These are phyloP conservation scores for Tetraodon nigroviridis DNA, from an alignment of 2,113 vertebrate species.

Conservation along the genomic window DNA sequence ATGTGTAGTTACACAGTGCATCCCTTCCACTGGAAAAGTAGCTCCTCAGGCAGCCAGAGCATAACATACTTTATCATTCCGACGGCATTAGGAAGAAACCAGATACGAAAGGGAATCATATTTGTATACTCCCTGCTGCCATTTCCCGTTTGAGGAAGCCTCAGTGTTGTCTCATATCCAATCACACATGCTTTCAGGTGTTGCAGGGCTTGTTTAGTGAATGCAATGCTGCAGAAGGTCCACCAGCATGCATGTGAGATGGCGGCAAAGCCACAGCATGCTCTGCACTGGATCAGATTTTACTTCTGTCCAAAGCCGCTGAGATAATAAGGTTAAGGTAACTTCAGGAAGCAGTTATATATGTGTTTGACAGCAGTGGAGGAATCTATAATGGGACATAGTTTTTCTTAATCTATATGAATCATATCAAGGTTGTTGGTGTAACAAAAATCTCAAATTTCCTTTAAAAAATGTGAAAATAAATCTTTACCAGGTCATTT, in stretches of 20 bases:
- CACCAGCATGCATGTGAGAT: background rate
- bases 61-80: conserved; percentile 39
- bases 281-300: background rate
- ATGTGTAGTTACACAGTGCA: background rate
- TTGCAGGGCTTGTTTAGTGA: background rate
- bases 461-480: too few species aligned
- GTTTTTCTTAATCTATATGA: too few species aligned
- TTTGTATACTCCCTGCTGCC: conserved; percentile 4
- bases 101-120: conserved; percentile 45
- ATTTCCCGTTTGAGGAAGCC: conserved; percentile 14
- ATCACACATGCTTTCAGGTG: conserved; percentile 9
- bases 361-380: too few species aligned
- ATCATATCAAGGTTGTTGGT: too few species aligned
- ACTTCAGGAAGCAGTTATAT: conserved; percentile 10
- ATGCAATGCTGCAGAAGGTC: background rate
- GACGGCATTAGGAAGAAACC: conserved; percentile 29
- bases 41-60: conserved; percentile 15
- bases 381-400: too few species aligned
- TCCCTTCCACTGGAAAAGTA: conserved; percentile 20
- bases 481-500: too few species aligned
- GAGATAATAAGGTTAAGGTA: conserved; percentile 11
- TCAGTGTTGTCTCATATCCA: background rate
- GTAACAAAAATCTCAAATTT: too few species aligned
- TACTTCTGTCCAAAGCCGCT: conserved; percentile 9
- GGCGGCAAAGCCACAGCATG: background rate